Evolutionary conservation across 2,888 invertebrate species (phyloP).

Genomic region (Campoletis raptor): DNA sequence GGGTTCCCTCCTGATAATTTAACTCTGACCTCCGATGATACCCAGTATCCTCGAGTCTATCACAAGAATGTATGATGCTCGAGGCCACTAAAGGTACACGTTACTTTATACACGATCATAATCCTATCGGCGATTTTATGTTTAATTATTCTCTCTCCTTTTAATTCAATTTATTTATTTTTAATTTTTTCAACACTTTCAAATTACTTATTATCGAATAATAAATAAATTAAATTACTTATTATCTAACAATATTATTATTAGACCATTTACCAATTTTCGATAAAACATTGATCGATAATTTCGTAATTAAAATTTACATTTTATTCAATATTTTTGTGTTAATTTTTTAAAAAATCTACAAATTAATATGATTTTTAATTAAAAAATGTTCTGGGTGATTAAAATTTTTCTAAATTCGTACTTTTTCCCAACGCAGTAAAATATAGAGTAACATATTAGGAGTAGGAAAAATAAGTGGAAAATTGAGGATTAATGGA

Average conservation of each 20-base stretch:
- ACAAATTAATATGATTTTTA: background rate
- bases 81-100: conserved; percentile 37
- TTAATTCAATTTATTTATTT: background rate
- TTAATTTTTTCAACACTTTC: background rate
- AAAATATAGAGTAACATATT: background rate
- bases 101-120: background rate
- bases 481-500: background rate
- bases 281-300: background rate
- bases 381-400: background rate
- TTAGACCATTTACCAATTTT: background rate
- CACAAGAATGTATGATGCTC: conserved; percentile 42
- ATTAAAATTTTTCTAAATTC: background rate
- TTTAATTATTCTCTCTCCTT: background rate
- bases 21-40: conserved; percentile 37
- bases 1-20: conserved; percentile 45
- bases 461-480: background rate
- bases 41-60: conserved; percentile 30
- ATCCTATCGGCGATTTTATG: conserved; percentile 1
- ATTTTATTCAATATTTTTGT: background rate
- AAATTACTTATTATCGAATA: background rate
- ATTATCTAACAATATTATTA: too few species aligned
- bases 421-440: background rate
- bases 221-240: too few species aligned
- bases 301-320: background rate
- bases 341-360: background rate